phyloP scores from a whole-genome alignment of 2,888 invertebrate genomes.

The Melanargia galathea region DNA sequence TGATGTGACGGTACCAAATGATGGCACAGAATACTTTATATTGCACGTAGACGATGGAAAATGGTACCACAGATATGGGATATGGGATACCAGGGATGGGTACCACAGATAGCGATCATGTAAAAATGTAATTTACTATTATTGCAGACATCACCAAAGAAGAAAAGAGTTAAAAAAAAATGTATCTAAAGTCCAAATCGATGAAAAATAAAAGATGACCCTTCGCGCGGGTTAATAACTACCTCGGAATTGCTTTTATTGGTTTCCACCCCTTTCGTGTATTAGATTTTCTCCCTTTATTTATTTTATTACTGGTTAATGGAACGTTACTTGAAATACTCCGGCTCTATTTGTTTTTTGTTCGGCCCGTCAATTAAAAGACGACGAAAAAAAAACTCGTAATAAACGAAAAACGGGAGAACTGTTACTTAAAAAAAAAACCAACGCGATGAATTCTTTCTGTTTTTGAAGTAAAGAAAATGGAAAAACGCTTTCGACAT shows the following conservation, averaged over 20 bases:
- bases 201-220: slow-evolving; percentile 4
- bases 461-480: too few relatives aligned
- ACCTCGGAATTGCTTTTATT: slow-evolving; percentile 20
- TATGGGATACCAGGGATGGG: too few relatives aligned
- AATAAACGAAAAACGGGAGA: not conserved
- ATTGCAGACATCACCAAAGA: too few relatives aligned
- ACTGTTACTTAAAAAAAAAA: not conserved
- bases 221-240: slow-evolving; percentile 12
- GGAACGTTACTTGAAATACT: slow-evolving; percentile 8
- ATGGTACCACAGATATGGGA: too few relatives aligned
- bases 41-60: too few relatives aligned
- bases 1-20: too few relatives aligned
- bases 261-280: slow-evolving; percentile 16
- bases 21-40: too few relatives aligned
- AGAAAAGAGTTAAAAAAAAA: not conserved
- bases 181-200: not conserved
- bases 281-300: slow-evolving; percentile 17
- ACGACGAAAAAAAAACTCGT: not conserved
- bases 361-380: not conserved
- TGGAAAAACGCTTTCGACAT: not conserved
- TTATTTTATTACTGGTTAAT: slow-evolving; percentile 13
- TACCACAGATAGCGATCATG: too few relatives aligned
- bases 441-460: too few relatives aligned
- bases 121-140: too few relatives aligned
- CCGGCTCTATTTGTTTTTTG: not conserved